Evolutionary conservation across 2,888 invertebrate species (phyloP).

Genomic region (Notocelia uddmanniana): DNA sequence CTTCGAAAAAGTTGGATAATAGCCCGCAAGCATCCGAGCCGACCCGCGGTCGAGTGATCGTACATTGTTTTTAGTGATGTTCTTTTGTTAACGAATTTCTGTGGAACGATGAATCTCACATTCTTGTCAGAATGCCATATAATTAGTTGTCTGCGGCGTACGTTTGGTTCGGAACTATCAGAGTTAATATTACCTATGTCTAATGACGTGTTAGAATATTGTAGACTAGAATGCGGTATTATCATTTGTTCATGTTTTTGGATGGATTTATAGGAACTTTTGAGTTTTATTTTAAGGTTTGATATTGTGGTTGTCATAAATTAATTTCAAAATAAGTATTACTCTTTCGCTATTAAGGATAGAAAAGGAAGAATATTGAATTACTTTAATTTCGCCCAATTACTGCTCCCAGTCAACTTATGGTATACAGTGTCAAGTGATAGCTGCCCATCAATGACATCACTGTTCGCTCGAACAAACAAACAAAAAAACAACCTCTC

Average conservation of each 20-base stretch:
- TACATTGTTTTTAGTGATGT: conserved; percentile 37
- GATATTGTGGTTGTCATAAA: conserved; percentile 72
- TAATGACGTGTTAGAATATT: conserved; percentile 38
- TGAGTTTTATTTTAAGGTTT: conserved; percentile 68
- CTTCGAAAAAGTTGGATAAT: not conserved
- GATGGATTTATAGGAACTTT: conserved; percentile 33
- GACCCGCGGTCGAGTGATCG: conserved; percentile 31
- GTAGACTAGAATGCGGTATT: conserved; percentile 37
- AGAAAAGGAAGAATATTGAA: conserved; percentile 57
- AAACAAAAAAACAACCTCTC: too few species aligned
- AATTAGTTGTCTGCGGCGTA: conserved; percentile 15
- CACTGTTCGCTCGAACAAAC: conserved; percentile 20
- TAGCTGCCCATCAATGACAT: not conserved
- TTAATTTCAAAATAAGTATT: conserved; percentile 59
- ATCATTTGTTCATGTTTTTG: conserved; percentile 20
- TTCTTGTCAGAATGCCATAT: not conserved
- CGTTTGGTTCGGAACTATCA: conserved; percentile 19
- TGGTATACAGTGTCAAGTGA: not conserved
- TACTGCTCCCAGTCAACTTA: not conserved
- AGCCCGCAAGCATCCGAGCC: conserved; percentile 14
- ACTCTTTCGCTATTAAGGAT: conserved; percentile 66
- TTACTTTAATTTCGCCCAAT: not conserved
- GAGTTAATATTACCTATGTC: conserved; percentile 31
- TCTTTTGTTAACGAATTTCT: conserved; percentile 40
- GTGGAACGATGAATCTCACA: conserved; percentile 2